A percentile compares a stretch with the other conserved stretches of the same genome.
These are phyloP conservation scores for Sylvilagus floridanus DNA, from an alignment of 2,797 vertebrate genomes.

Conservation along the genomic window DNA sequence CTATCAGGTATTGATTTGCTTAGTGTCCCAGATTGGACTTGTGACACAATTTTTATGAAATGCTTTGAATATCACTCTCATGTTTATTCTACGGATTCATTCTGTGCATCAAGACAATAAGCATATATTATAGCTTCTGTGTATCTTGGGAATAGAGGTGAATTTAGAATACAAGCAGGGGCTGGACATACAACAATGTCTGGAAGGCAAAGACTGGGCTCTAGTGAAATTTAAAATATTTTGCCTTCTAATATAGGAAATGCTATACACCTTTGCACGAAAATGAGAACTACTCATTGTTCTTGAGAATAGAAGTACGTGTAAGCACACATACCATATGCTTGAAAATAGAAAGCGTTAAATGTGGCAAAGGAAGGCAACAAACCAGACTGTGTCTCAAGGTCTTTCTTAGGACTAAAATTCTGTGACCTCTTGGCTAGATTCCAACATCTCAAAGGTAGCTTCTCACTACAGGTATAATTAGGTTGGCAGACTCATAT, in stretches of 20 bases:
- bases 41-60: not conserved
- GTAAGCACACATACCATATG: not conserved
- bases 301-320: not conserved
- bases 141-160: not conserved
- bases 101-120: not conserved
- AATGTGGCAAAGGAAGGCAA: not conserved
- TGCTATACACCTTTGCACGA: not conserved
- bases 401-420: conserved; percentile 5
- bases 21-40: not conserved
- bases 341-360: conserved; percentile 2
- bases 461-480: not conserved
- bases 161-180: not conserved
- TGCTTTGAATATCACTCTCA: not conserved
- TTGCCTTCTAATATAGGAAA: not conserved
- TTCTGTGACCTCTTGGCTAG: not conserved
- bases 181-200: not conserved
- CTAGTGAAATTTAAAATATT: not conserved
- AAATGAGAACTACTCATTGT: not conserved
- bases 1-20: not conserved
- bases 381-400: not conserved
- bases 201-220: not conserved
- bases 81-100: not conserved
- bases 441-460: not conserved
- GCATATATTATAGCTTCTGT: not conserved
- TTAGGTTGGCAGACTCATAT: not conserved